Conservation (phyloP, 2,797 vertebrate species). For the Gymnoscopelus braueri region DNA sequence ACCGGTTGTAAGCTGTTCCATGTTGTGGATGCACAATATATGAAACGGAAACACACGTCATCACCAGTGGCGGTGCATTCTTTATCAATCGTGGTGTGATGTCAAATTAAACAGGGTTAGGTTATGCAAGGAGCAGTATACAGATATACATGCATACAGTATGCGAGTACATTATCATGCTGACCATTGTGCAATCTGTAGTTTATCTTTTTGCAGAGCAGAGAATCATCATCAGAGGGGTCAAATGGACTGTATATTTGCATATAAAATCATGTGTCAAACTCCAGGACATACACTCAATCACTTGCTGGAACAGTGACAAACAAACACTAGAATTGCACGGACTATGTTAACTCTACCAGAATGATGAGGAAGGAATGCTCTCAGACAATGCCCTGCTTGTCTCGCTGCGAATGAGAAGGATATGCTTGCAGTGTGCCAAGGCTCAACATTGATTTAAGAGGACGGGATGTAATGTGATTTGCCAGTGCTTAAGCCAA, state of each 20-base stretch:
- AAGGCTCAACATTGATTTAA: conserved; percentile 59
- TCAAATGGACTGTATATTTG: not conserved
- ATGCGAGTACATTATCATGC: not conserved
- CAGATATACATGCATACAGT: conserved; percentile 28
- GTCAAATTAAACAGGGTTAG: conserved; percentile 26
- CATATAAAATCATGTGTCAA: not conserved
- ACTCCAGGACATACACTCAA: not conserved
- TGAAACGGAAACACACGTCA: not conserved
- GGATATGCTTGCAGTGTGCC: conserved; percentile 43
- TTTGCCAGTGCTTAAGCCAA: conserved; percentile 51
- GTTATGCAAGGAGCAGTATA: conserved; percentile 12
- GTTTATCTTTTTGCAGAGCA: not conserved
- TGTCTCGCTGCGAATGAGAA: conserved; percentile 54
- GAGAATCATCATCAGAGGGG: not conserved
- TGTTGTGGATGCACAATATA: too few species aligned
- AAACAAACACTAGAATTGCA: conserved; percentile 12
- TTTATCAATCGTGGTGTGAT: conserved; percentile 20
- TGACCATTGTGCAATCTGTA: not conserved
- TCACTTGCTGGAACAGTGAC: conserved; percentile 2
- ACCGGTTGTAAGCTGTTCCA: too few species aligned
- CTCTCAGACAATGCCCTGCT: conserved; percentile 19
- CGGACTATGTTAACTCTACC: not conserved
- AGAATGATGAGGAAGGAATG: conserved; percentile 9
- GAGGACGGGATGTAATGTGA: conserved; percentile 58
- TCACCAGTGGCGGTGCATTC: not conserved